Conservation (phyloP, 2,797 vertebrate species). For the Phalanger gymnotis region DNA sequence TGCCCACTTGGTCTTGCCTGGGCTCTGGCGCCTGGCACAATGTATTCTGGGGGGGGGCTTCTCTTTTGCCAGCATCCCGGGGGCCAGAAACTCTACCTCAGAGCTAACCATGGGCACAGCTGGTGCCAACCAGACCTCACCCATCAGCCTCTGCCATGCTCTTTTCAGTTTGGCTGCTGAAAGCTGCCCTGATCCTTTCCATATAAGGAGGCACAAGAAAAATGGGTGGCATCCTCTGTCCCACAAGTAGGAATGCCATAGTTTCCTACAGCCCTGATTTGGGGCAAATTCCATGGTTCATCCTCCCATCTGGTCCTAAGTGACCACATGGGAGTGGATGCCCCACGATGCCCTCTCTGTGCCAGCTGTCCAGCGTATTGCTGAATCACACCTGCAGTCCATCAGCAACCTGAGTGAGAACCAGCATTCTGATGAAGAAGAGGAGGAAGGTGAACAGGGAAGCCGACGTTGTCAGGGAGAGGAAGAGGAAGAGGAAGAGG, state of each 20-base stretch:
- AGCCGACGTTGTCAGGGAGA: constrained; percentile 88
- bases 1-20: constrained; percentile 63
- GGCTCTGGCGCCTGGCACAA: constrained; percentile 20
- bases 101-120: constrained; percentile 21
- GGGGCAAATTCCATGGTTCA: not conserved
- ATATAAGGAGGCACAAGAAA: not conserved
- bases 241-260: not conserved
- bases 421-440: constrained; percentile 87
- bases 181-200: not conserved
- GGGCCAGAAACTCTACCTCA: constrained; percentile 38
- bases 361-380: constrained; percentile 96
- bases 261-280: not conserved
- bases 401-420: constrained; percentile 87
- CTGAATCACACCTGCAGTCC: constrained; percentile 95
- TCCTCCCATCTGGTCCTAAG: not conserved
- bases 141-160: constrained; percentile 21
- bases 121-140: not conserved
- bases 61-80: constrained; percentile 30
- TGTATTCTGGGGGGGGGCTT: not conserved
- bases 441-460: constrained; percentile 87
- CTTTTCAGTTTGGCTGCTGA: not conserved
- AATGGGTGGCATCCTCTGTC: not conserved
- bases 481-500: constrained; percentile 82
- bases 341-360: constrained; percentile 22
- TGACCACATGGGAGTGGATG: not conserved